These are phyloP conservation scores for Cryptotis parvus DNA, from an alignment of 2,113 vertebrate species.

Conservation along the genomic window DNA sequence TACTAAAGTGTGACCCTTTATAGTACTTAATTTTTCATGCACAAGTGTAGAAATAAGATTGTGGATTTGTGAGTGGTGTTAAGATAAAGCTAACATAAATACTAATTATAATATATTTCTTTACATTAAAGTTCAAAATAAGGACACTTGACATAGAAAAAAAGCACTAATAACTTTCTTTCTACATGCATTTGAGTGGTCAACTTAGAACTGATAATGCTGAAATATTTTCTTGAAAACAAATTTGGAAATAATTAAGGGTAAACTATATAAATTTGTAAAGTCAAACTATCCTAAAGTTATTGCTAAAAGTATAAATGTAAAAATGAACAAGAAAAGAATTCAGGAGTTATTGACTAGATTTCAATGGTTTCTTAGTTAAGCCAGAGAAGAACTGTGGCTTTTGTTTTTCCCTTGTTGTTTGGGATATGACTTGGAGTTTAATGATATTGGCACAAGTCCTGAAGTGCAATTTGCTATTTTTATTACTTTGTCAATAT, in stretches of 20 bases:
- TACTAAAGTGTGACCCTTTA: neutral
- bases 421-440: conserved; percentile 81
- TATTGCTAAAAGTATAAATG: neutral
- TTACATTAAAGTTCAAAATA: conserved; percentile 35
- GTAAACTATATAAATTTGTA: neutral
- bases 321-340: conserved; percentile 18
- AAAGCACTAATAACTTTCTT: neutral
- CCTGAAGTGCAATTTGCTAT: conserved; percentile 88
- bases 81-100: conserved; percentile 55
- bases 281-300: neutral
- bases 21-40: conserved; percentile 28
- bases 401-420: conserved; percentile 80
- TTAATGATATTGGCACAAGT: conserved; percentile 87
- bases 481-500: conserved; percentile 91
- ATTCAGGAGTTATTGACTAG: conserved; percentile 16
- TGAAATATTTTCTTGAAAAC: neutral
- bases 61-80: conserved; percentile 22
- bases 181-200: neutral
- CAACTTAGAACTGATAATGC: conserved; percentile 45
- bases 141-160: neutral
- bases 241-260: conserved; percentile 40
- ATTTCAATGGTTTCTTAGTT: conserved; percentile 43
- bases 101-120: conserved; percentile 59
- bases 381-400: conserved; percentile 55
- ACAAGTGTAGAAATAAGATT: conserved; percentile 68